Conservation (phyloP, 1,140 invertebrate genomes). For the Rhopalosiphum padi region DNA sequence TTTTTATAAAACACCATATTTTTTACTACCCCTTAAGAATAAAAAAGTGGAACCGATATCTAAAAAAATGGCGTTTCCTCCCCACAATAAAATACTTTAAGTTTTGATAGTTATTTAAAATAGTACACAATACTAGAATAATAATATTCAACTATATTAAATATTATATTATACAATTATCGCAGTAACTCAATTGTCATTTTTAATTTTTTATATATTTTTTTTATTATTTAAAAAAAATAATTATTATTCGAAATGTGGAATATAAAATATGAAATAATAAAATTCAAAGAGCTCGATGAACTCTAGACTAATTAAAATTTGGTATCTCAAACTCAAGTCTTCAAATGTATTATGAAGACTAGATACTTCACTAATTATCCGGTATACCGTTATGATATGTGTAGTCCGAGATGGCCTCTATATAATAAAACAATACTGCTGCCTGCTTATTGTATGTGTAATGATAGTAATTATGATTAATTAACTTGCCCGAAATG, state of each 20-base stretch:
- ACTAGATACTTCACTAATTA: constrained; percentile 42
- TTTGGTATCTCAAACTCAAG: constrained; percentile 19
- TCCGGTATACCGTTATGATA: constrained; percentile 45
- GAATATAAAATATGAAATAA: constrained; percentile 6
- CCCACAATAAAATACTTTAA: neutral
- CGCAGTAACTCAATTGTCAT: neutral
- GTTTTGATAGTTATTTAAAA: neutral
- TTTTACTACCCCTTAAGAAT: neutral
- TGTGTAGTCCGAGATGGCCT: constrained; percentile 37
- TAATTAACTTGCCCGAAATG: constrained; percentile 41
- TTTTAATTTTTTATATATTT: neutral
- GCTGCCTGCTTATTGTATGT: neutral
- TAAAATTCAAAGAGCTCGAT: constrained; percentile 35
- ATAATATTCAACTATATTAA: too few species aligned
- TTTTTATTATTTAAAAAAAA: neutral
- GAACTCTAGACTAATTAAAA: constrained; percentile 55
- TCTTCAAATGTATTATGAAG: neutral
- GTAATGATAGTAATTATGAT: constrained; percentile 55
- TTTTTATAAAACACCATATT: constrained; percentile 46
- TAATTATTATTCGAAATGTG: neutral
- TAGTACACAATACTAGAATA: neutral
- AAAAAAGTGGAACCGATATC: constrained; percentile 20
- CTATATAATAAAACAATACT: constrained; percentile 52
- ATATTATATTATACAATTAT: neutral
- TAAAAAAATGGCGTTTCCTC: neutral